Evolutionary conservation across 2,888 invertebrate genomes (phyloP).

Genomic region (Vannuccia rotundouncinata): DNA sequence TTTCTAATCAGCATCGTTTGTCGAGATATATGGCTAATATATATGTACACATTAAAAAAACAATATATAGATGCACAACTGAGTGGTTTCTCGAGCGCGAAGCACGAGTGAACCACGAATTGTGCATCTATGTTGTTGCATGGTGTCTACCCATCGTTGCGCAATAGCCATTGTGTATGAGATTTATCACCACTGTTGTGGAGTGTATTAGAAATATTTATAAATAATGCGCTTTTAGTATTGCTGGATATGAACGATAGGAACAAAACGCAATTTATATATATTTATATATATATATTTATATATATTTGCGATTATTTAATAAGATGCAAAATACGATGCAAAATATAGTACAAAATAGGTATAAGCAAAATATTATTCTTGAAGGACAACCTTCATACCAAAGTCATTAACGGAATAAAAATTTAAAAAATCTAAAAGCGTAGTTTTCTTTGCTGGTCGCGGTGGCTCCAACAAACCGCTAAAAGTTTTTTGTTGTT

Average conservation of each 20-base stretch:
- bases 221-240: conserved; percentile 22
- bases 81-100: not conserved
- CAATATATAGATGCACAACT: not conserved
- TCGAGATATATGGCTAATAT: no score
- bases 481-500: conserved; percentile 17
- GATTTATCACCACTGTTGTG: conserved; percentile 18
- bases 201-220: conserved; percentile 5
- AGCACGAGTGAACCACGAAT: not conserved
- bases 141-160: not conserved
- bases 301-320: conserved; percentile 15
- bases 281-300: not conserved
- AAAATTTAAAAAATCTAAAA: conserved; percentile 4
- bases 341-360: conserved; percentile 4
- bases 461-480: conserved; percentile 29
- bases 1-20: no score
- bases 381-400: conserved; percentile 4
- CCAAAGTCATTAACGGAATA: not conserved
- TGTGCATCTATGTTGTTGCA: conserved; percentile 9
- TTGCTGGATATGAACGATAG: conserved; percentile 14
- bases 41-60: no score
- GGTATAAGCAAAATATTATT: conserved; percentile 14
- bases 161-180: conserved; percentile 6
- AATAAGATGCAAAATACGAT: not conserved
- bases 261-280: conserved; percentile 22
- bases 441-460: conserved; percentile 20